Conservation (phyloP, 2,113 vertebrate species). For the Myiopsitta monachus region DNA sequence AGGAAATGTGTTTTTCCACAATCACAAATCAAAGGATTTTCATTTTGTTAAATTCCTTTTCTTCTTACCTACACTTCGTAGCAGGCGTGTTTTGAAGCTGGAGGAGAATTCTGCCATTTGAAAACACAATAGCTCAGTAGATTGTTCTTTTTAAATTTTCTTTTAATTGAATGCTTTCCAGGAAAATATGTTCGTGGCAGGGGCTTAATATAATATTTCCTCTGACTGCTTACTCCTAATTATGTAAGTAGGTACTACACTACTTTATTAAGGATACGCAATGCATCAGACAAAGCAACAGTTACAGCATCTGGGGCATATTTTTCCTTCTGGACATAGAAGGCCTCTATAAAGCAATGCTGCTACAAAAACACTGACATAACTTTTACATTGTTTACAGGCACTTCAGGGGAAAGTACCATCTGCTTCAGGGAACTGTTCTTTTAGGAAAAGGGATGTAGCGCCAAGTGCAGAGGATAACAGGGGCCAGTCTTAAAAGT, state of each 20-base stretch:
- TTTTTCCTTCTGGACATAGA: slow-evolving; percentile 37
- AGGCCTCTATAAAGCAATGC: background rate
- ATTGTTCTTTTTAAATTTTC: background rate
- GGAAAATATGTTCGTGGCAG: background rate
- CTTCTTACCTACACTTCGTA: background rate
- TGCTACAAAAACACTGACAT: slow-evolving; percentile 4
- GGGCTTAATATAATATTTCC: slow-evolving; percentile 37
- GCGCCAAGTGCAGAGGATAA: background rate
- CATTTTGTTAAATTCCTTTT: slow-evolving; percentile 31
- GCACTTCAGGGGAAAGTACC: background rate
- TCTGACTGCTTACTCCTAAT: slow-evolving; percentile 34
- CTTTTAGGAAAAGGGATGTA: background rate
- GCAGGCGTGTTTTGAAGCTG: slow-evolving; percentile 10
- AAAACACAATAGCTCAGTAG: background rate
- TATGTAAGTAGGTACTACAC: slow-evolving; percentile 15
- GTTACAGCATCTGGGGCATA: slow-evolving; percentile 25
- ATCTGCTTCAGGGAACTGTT: background rate
- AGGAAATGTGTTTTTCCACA: slow-evolving; percentile 28
- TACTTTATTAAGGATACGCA: slow-evolving; percentile 11
- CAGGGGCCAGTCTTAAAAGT: background rate
- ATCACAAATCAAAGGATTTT: slow-evolving; percentile 26
- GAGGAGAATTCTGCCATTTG: background rate
- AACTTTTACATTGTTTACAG: background rate
- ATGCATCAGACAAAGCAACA: slow-evolving; percentile 3
- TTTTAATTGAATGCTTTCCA: slow-evolving; percentile 1